Evolutionary conservation across 2,113 vertebrate species (phyloP), one percentile per base, ranked within the genome.

Genomic region (Columbina picui): DNA sequence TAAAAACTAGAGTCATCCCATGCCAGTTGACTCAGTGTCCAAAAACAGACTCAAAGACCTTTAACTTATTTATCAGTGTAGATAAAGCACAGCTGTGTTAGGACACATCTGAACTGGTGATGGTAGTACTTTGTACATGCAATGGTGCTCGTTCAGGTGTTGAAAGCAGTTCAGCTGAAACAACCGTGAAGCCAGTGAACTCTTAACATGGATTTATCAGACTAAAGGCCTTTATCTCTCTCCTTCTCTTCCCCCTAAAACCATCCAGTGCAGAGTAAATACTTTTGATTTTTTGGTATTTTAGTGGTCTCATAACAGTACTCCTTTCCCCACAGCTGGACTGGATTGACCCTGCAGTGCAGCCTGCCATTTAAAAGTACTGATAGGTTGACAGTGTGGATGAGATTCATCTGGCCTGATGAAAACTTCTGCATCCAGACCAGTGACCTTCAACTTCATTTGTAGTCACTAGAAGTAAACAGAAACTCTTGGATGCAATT

Each of bases 101-200:
- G 38, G 23, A 23, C 56, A 50, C 0, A 2, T 2, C 2, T 1
- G 3, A 84, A 93, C 16, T 3, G 1, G 17, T 59, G 34, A 53
- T 47, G 43, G 22, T 15, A 86, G 18, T 36, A 25, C 17, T 75
- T 16, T 71, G 34, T 26, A 41, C 32, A 68, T 39, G 22, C 49
- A 52, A 2, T 49, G 26, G 29, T 87, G 87, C 49, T 94, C 6
- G 1, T 57, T 91, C 64, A 91, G 29, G 47, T 82, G 69, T 75
- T 89, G 53, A 89, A 93, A 94, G 21, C 39, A 79, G 36, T 45
- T 89, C 61, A 76, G 32, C 30, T 71, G 61, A 82, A 89, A 87
- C 30, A 45, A 60, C 5, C 43, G 32, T 32, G 25, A 25, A 76
- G 15, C 32, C 67, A 67, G 20, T 10, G 81, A 68, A 74, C 29